Percentiles rank a stretch among this genome's conserved stretches.
These are phyloP conservation scores for Hippotragus niger DNA, from an alignment of 2,113 vertebrate species.

Conservation along the genomic window DNA sequence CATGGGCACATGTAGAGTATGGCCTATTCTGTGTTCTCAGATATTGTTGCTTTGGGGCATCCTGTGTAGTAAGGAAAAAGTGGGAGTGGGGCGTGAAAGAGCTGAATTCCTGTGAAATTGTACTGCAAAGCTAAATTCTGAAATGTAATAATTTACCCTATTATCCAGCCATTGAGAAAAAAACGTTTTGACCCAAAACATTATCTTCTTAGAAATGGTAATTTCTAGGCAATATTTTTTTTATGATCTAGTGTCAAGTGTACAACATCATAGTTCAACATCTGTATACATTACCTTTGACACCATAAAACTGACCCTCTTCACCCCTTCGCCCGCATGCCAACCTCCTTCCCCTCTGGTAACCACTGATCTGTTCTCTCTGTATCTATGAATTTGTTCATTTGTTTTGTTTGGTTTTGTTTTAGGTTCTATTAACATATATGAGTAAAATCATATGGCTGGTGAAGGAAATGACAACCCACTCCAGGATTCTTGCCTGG, in stretches of 20 bases:
- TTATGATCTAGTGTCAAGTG: background rate
- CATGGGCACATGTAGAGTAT: background rate
- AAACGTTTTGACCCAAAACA: background rate
- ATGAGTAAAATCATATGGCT: background rate
- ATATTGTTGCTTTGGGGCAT: background rate
- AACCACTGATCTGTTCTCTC: background rate
- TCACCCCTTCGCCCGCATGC: background rate
- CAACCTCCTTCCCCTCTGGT: background rate
- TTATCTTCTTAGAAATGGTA: background rate
- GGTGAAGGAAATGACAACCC: background rate
- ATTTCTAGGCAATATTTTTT: background rate
- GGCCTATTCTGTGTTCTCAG: background rate
- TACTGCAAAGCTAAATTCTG: background rate
- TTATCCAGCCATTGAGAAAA: background rate
- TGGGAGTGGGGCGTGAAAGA: background rate
- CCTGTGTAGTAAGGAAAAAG: background rate
- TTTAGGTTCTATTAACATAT: background rate
- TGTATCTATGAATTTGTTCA: background rate
- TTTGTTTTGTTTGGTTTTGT: background rate
- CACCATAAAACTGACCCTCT: background rate
- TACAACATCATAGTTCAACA: background rate
- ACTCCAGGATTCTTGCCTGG: background rate
- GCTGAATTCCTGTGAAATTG: background rate
- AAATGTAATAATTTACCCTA: background rate
- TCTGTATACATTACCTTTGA: background rate